Conservation (phyloP, 53 echinoderm and acorn worm species). For the Apostichopus leukothele region DNA sequence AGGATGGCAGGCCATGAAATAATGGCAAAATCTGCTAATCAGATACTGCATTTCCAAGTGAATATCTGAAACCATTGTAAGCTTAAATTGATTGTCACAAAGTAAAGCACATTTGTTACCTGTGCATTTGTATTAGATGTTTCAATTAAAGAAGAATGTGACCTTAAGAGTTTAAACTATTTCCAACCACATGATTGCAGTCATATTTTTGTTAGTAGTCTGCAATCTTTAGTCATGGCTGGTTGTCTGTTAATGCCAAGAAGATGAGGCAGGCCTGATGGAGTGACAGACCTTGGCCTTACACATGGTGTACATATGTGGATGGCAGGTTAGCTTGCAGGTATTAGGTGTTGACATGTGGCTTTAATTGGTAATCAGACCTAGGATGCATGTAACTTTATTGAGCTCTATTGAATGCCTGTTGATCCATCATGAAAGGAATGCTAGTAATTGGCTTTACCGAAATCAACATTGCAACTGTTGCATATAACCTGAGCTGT, state of each 20-base stretch:
- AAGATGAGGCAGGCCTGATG: background rate
- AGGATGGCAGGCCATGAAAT: too few relatives aligned
- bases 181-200: background rate
- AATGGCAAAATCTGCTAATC: too few relatives aligned
- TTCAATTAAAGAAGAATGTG: background rate
- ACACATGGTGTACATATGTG: conserved; percentile 38
- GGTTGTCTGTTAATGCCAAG: background rate
- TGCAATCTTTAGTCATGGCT: background rate
- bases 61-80: too few relatives aligned
- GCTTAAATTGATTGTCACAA: too few relatives aligned
- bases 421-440: background rate
- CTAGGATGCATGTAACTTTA: background rate
- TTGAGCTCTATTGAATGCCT: background rate
- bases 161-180: background rate
- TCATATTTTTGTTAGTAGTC: background rate
- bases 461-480: conserved; percentile 3
- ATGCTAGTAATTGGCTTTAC: background rate
- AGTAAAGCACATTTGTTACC: too few relatives aligned
- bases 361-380: conserved; percentile 44
- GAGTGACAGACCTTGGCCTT: conserved; percentile 2
- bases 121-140: too few relatives aligned
- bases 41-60: too few relatives aligned
- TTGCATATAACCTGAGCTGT: background rate
- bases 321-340: background rate
- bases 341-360: conserved; percentile 45